These are phyloP conservation scores for Clarias pachynema DNA, from an alignment of 2,797 vertebrate species.

Conservation along the genomic window DNA sequence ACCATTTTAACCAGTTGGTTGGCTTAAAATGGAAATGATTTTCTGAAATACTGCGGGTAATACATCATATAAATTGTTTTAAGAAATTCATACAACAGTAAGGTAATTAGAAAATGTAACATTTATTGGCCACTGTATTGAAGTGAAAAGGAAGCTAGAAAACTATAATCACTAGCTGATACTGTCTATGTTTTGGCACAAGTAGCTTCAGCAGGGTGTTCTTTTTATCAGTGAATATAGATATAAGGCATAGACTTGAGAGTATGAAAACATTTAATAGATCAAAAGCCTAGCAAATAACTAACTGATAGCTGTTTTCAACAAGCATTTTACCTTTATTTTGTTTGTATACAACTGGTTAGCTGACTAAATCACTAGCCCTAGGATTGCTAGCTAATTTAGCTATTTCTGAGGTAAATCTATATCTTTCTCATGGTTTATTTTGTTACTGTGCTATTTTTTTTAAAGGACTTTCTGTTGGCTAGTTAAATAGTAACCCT, in stretches of 20 bases:
- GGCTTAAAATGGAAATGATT: background rate
- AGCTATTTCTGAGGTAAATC: background rate
- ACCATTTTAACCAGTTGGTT: background rate
- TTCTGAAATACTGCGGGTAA: constrained; percentile 1
- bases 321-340: background rate
- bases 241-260: background rate
- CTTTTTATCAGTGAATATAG: background rate
- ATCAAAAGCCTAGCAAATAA: background rate
- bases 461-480: background rate
- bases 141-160: background rate
- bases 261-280: background rate
- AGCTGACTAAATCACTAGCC: background rate
- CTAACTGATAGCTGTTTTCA: background rate
- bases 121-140: background rate
- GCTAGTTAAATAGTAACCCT: background rate
- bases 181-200: constrained; percentile 1
- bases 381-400: too few species aligned
- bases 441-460: background rate
- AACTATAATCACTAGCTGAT: background rate
- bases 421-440: background rate
- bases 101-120: background rate
- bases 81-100: background rate
- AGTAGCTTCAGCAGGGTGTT: background rate
- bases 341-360: too few species aligned
- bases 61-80: background rate